A percentile compares a stretch with the other conserved stretches of the same genome.
Conservation (phyloP, 2,797 vertebrate genomes). For the Champsocephalus gunnari region DNA sequence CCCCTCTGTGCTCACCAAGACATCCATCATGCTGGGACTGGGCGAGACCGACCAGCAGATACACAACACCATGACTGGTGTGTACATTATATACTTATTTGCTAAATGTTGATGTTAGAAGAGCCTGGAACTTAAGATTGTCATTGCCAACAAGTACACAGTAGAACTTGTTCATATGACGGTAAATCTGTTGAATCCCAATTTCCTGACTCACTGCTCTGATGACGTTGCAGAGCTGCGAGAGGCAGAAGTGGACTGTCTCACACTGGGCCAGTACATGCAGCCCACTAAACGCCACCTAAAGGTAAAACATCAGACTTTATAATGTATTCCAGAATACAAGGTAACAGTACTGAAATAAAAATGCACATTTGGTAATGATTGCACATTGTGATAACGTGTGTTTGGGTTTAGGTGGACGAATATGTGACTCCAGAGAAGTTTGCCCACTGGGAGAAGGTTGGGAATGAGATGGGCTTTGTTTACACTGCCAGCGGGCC, state of each 20-base stretch:
- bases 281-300: slow-evolving; percentile 97
- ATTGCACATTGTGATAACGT: not conserved
- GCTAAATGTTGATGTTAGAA: not conserved
- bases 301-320: slow-evolving; percentile 84
- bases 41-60: slow-evolving; percentile 93
- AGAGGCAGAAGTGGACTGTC: slow-evolving; percentile 92
- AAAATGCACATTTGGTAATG: not conserved
- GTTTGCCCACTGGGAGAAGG: slow-evolving; percentile 96
- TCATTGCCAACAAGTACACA: too few relatives aligned
- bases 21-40: slow-evolving; percentile 96
- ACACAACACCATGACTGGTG: slow-evolving; percentile 87
- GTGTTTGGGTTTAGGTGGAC: slow-evolving; percentile 87
- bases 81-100: slow-evolving; percentile 10
- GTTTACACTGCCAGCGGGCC: slow-evolving; percentile 96
- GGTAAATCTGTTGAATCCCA: too few relatives aligned
- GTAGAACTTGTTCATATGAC: too few relatives aligned
- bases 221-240: slow-evolving; percentile 86
- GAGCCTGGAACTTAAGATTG: too few relatives aligned
- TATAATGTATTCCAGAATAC: not conserved
- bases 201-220: slow-evolving; percentile 20
- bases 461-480: slow-evolving; percentile 95
- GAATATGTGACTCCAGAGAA: slow-evolving; percentile 95
- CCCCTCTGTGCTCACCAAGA: slow-evolving; percentile 91
- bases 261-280: slow-evolving; percentile 98
- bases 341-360: too few relatives aligned